A percentile compares a stretch with the other conserved stretches of the same genome.
Evolutionary conservation across 2,888 invertebrate species (phyloP).

Genomic region (Eustalomyia histrio): DNA sequence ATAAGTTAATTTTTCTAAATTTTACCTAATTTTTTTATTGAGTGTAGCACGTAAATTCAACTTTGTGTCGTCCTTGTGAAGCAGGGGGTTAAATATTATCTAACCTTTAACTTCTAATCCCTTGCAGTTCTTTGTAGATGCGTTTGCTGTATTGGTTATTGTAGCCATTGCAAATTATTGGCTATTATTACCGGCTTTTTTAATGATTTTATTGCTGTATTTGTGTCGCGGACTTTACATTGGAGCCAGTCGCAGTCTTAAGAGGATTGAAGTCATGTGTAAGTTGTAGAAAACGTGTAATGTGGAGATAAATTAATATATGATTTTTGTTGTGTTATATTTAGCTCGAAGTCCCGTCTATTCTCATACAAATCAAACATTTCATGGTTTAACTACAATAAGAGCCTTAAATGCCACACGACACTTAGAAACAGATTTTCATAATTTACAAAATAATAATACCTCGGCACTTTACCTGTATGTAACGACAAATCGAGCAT

Average conservation of each 20-base stretch:
- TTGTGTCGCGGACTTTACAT: conserved; percentile 81
- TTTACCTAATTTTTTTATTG: too few relatives aligned
- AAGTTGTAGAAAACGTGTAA: conserved; percentile 64
- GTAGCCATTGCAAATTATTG: conserved; percentile 83
- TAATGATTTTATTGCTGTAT: conserved; percentile 82
- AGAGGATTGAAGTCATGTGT: conserved; percentile 78
- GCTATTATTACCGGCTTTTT: conserved; percentile 82
- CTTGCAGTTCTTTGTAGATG: conserved; percentile 75
- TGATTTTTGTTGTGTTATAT: conserved; percentile 48
- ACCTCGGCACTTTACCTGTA: conserved; percentile 89
- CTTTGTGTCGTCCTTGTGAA: too few relatives aligned
- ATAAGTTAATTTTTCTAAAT: too few relatives aligned
- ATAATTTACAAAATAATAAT: conserved; percentile 83
- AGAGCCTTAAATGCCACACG: conserved; percentile 85
- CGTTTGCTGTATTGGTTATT: conserved; percentile 82
- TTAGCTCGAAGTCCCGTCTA: conserved; percentile 89
- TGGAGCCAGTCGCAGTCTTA: conserved; percentile 81
- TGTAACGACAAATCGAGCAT: conserved; percentile 92
- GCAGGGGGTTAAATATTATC: too few relatives aligned
- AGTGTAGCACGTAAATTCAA: too few relatives aligned
- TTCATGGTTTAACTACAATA: conserved; percentile 89
- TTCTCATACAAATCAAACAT: conserved; percentile 86
- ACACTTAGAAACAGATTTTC: conserved; percentile 83
- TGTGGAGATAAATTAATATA: too few relatives aligned
- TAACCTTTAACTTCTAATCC: background rate